These are phyloP conservation scores for Chorisops tibialis DNA, from an alignment of 2,888 invertebrate genomes.

Conservation along the genomic window DNA sequence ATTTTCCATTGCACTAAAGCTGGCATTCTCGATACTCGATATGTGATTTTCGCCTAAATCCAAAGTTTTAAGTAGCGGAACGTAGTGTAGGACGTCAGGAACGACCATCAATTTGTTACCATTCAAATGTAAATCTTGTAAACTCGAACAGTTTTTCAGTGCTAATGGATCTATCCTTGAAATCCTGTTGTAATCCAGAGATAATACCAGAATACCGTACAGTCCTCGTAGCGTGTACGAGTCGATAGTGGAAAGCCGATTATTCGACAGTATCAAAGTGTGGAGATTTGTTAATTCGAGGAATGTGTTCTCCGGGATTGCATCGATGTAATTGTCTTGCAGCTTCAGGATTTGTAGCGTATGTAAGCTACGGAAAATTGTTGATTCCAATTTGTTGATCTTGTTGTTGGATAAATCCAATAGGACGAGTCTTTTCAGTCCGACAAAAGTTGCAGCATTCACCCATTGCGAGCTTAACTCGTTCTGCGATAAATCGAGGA, in stretches of 20 bases:
- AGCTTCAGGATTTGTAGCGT: slow-evolving; percentile 80
- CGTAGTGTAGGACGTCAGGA: slow-evolving; percentile 77
- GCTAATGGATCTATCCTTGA: slow-evolving; percentile 79
- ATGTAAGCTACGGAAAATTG: slow-evolving; percentile 79
- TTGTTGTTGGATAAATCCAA: slow-evolving; percentile 82
- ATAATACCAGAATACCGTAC: slow-evolving; percentile 77
- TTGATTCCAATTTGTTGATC: slow-evolving; percentile 76
- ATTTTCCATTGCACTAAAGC: slow-evolving; percentile 78
- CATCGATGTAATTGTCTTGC: slow-evolving; percentile 79
- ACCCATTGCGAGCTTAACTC: slow-evolving; percentile 84
- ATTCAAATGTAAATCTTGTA: slow-evolving; percentile 87
- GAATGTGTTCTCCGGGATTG: slow-evolving; percentile 81
- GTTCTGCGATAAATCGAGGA: slow-evolving; percentile 80
- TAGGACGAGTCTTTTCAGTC: slow-evolving; percentile 80
- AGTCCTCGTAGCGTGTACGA: slow-evolving; percentile 81
- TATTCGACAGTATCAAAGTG: slow-evolving; percentile 80
- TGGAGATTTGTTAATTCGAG: slow-evolving; percentile 85
- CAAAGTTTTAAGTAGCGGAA: slow-evolving; percentile 79
- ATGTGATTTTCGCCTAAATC: slow-evolving; percentile 91
- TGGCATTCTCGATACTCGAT: slow-evolving; percentile 72
- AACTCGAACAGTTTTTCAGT: slow-evolving; percentile 81
- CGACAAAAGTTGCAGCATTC: slow-evolving; percentile 78
- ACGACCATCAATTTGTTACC: slow-evolving; percentile 77
- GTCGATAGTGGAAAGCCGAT: slow-evolving; percentile 78
- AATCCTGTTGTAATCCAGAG: slow-evolving; percentile 80